These are phyloP conservation scores for Brachyopa scutellaris DNA, from an alignment of 2,888 invertebrate genomes.

Conservation along the genomic window DNA sequence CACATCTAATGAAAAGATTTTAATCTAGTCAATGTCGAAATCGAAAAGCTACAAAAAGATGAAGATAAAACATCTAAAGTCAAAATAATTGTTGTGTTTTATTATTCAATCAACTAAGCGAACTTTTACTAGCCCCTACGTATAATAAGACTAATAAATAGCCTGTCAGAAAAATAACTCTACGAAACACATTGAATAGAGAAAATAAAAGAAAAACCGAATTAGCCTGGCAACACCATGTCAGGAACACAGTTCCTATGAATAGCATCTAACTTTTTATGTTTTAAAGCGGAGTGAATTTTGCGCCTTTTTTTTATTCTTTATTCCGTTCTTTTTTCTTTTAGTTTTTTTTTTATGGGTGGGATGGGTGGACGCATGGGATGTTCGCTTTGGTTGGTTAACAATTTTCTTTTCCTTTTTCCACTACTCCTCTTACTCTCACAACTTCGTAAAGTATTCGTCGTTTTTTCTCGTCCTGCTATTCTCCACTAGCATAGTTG, in stretches of 20 bases:
- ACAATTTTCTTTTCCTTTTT: constrained; percentile 28
- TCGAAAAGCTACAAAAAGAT: no score
- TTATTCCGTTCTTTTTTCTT: constrained; percentile 45
- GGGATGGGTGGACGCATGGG: constrained; percentile 27
- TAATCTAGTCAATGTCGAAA: no score
- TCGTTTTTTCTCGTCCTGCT: not conserved
- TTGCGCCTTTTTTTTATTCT: constrained; percentile 41
- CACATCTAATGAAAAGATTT: no score
- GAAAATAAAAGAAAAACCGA: not conserved
- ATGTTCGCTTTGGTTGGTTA: constrained; percentile 57
- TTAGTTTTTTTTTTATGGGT: constrained; percentile 15
- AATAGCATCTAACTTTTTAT: constrained; percentile 34
- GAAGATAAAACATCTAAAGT: no score
- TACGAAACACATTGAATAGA: no score
- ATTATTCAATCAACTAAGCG: no score
- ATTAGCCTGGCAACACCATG: constrained; percentile 8
- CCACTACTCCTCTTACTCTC: constrained; percentile 10
- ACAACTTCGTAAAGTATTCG: constrained; percentile 13
- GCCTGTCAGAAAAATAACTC: no score
- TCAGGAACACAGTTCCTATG: not conserved
- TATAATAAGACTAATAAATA: no score
- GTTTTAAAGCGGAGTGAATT: no score
- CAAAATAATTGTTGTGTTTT: no score
- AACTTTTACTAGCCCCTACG: no score
- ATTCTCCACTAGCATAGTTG: constrained; percentile 38